Evolutionary conservation across 2,888 invertebrate species (phyloP), one percentile per base, ranked within the genome.

Genomic region (Macrophya annulata): DNA sequence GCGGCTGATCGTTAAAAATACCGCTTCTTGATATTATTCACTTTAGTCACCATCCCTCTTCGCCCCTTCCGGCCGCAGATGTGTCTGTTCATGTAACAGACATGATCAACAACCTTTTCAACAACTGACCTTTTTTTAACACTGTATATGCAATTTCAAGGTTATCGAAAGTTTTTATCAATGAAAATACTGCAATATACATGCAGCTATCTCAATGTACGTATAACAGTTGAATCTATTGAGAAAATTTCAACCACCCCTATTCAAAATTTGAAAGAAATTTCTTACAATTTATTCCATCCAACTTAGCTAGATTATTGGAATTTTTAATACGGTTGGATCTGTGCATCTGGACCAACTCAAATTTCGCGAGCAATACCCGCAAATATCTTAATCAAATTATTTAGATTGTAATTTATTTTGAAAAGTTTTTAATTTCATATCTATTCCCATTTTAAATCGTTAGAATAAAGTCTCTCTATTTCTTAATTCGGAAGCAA

Each of bases 1-100:
- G 9, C 48, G 31, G 31, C 77, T 48, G 77, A 77, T 77, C 77
- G 77, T 77, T 77, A 77, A 77, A 77, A 77, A 77, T 77, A 77
- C 37, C 88, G 85, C 88, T 87, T 86, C 85, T 87, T 87, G 83
- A 85, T 86, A 87, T 77, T 77, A 77, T 87, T 86, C 86, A 87
- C 88, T 86, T 85, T 51, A 74, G 68, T 55, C 68, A 51, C 76
- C 85, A 65, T 65, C 82, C 86, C 71, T 31, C 31, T 84, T 82
- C 74, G 83, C 86, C 85, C 84, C 84, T 77, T 77, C 77, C 77
- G 77, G 77, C 31, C 77, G 17, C 77, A 37, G 37, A 77, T 77
- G 51, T 15, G 31, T 25, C 17, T 51, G 10, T 31, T 25, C 21
- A 45, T 43, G n/a, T 72, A n/a, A 72, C 40, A 45, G 43, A 45